Base-by-base conservation (phyloP, 1,140 invertebrate species). In the Apocrypta bakeri region DNA sequence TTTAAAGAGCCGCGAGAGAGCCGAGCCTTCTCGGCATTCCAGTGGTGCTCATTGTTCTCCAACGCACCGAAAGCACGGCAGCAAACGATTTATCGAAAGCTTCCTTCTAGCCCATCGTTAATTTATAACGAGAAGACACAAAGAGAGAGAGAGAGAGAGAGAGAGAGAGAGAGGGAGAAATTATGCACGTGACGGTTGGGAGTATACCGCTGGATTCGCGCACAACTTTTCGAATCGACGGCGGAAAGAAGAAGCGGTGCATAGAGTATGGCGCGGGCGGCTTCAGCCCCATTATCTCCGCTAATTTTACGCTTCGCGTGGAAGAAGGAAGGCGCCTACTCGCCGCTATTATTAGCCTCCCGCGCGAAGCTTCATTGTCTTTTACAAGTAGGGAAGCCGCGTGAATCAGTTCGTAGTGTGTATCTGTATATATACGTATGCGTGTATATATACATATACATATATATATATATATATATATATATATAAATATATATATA, bases 1-100 rank as follows among this genome's bases (percentile, higher is more conserved):
- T 91, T 91, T 91, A 90, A 91, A 91, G 90, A 91, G 88, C 90
- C 89, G 77, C 85, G 84, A 79, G 84, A 78, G 25, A 64, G 79
- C 29, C 64, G 82, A 77, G 75, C 81, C 84, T 87, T 86, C 86
- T 85, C 86, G 85, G 87, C 84, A 86, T 83, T 85, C 68, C 88
- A 90, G 88, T 71, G 89, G 85, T 85, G 79, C 89, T 90, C 90
- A 90, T 85, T 73, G 61, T 75, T 78, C 66, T 33, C 21, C n/a
- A 21, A 25, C 56, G 71, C 76, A 56, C 48, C 48, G 48, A 56
- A 56, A 56, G 14, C 48, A 21, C 48, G 48, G 3, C 21, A 17
- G 1, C 3, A 17, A 14, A 48, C 14, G 0, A 37, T 37, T 37
- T 37, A 14, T 29, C n/a, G 17, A 73, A 0, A n/a, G 24, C 33